phyloP scores from a whole-genome alignment of 2,113 vertebrate genomes.

The Forbesichthys agassizii region DNA sequence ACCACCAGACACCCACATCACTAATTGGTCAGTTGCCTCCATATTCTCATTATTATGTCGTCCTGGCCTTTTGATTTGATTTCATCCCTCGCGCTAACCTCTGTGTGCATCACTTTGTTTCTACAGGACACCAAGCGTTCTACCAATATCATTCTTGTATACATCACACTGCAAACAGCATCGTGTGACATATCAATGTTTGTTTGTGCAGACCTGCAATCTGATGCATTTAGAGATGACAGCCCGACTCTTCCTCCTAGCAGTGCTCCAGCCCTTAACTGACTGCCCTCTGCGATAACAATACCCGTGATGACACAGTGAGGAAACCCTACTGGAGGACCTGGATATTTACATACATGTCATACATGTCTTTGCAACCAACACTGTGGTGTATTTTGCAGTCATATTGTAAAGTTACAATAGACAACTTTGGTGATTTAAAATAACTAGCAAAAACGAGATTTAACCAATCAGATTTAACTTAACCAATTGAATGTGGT shows the following conservation, averaged over 20 bases:
- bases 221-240: slow-evolving; percentile 73
- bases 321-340: slow-evolving; percentile 6
- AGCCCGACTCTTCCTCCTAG: slow-evolving; percentile 74
- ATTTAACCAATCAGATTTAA: background rate
- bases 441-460: no score
- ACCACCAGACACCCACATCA: slow-evolving; percentile 63
- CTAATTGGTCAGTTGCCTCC: slow-evolving; percentile 65
- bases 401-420: background rate
- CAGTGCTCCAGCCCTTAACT: slow-evolving; percentile 67
- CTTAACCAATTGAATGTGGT: background rate
- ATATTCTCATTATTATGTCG: no score
- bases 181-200: background rate
- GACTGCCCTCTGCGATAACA: slow-evolving; percentile 16
- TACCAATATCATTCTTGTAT: background rate
- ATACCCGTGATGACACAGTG: slow-evolving; percentile 1
- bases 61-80: no score
- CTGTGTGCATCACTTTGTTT: background rate
- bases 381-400: background rate
- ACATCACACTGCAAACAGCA: background rate
- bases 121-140: background rate
- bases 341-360: background rate
- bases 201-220: slow-evolving; percentile 66
- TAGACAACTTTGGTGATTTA: background rate
- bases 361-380: background rate
- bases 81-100: no score